A percentile compares a stretch with the other conserved stretches of the same genome.
phyloP scores from a whole-genome alignment of 37 sponge, comb jelly and placozoan genomes.

The Spongia lamella region DNA sequence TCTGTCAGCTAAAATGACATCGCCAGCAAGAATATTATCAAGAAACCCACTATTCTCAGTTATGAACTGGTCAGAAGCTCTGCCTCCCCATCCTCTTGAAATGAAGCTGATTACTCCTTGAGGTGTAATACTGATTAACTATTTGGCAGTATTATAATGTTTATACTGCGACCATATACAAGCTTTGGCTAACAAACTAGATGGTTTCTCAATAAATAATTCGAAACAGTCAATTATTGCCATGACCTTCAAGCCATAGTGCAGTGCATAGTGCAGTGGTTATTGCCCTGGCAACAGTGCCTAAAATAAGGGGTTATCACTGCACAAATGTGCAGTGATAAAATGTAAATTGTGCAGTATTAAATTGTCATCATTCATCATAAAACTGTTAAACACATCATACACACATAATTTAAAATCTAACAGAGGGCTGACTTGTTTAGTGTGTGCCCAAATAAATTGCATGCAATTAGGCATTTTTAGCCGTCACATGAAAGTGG shows the following conservation, averaged over 20 bases:
- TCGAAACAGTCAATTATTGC: conserved; percentile 58
- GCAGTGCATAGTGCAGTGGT: neutral
- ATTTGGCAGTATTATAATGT: conserved; percentile 54
- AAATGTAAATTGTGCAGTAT: too few relatives aligned
- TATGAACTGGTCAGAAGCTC: conserved; percentile 52
- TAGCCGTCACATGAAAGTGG: too few relatives aligned
- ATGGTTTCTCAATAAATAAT: too few relatives aligned
- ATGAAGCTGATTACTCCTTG: conserved; percentile 31
- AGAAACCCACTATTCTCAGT: conserved; percentile 46
- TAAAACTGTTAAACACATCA: too few relatives aligned
- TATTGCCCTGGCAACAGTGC: neutral
- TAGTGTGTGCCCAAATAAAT: too few relatives aligned
- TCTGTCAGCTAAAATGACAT: neutral
- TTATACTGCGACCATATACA: too few relatives aligned
- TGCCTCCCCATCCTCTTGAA: conserved; percentile 60
- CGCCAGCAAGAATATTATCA: conserved; percentile 13
- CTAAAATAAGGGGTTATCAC: too few relatives aligned
- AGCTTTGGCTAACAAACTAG: conserved; percentile 35
- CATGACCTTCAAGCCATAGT: conserved; percentile 30
- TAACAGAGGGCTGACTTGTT: too few relatives aligned
- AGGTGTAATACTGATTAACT: conserved; percentile 26
- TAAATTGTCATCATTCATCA: too few relatives aligned
- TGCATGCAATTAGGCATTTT: too few relatives aligned
- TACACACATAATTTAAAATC: too few relatives aligned
- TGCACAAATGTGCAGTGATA: too few relatives aligned